Conservation (phyloP, 2,888 invertebrate species). For the Aphidoletes aphidimyza region DNA sequence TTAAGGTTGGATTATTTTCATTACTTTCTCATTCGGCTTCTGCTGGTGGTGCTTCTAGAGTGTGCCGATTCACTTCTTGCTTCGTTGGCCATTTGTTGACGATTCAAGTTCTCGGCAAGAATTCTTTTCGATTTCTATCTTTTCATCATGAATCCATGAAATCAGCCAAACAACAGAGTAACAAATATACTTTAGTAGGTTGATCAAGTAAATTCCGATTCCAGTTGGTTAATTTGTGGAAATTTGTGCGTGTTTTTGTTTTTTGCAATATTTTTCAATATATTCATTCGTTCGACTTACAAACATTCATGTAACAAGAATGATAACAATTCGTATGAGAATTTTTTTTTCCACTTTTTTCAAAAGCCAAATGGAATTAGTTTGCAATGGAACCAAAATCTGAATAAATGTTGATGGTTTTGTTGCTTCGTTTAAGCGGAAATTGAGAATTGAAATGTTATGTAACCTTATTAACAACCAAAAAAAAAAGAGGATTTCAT, state of each 20-base stretch:
- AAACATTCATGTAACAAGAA: neutral
- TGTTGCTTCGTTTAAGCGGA: constrained; percentile 2
- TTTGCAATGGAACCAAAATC: constrained; percentile 11
- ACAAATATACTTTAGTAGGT: neutral
- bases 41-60: too few species aligned
- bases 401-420: neutral
- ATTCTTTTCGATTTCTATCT: constrained; percentile 45
- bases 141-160: neutral
- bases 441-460: constrained; percentile 44
- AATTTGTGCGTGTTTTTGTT: neutral
- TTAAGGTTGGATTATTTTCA: constrained; percentile 48
- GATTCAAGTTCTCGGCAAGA: neutral
- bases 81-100: neutral
- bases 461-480: neutral
- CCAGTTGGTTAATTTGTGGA: neutral
- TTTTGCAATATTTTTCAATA: too few species aligned
- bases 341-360: neutral
- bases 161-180: neutral
- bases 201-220: constrained; percentile 21
- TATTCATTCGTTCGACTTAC: too few species aligned
- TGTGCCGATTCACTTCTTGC: constrained; percentile 11
- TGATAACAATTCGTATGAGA: neutral
- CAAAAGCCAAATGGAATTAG: neutral
- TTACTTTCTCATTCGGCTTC: constrained; percentile 44
- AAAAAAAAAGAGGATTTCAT: neutral